A percentile compares a stretch with the other conserved stretches of the same genome.
Conservation (phyloP, 2,888 invertebrate species). For the Alloscopus bannaensis region DNA sequence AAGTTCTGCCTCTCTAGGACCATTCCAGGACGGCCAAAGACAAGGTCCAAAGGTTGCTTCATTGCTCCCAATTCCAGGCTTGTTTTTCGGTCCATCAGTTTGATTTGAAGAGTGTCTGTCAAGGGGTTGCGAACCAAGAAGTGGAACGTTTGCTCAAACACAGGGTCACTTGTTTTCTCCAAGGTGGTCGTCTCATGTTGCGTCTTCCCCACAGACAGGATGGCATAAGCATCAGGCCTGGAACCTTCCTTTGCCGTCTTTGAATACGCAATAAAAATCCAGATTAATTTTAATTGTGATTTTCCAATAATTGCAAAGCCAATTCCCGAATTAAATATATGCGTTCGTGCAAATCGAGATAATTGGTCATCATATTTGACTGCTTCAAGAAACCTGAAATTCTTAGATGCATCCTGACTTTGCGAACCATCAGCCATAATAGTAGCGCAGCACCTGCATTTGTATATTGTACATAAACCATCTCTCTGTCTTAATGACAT, state of each 20-base stretch:
- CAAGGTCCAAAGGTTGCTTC: slow-evolving; percentile 71
- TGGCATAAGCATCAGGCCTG: slow-evolving; percentile 72
- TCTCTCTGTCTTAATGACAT: too few species aligned
- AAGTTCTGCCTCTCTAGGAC: slow-evolving; percentile 72
- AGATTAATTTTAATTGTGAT: too few species aligned
- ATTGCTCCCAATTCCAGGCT: slow-evolving; percentile 70
- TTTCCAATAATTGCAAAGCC: too few species aligned
- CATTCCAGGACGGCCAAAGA: slow-evolving; percentile 72
- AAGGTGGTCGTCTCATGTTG: slow-evolving; percentile 66
- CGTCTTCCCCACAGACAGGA: slow-evolving; percentile 71
- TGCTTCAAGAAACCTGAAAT: too few species aligned
- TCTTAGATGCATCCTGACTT: too few species aligned
- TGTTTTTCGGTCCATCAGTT: slow-evolving; percentile 78
- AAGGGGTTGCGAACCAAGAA: slow-evolving; percentile 95
- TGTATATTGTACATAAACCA: too few species aligned
- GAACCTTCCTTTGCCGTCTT: slow-evolving; percentile 65
- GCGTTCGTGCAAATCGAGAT: too few species aligned
- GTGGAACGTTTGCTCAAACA: slow-evolving; percentile 96
- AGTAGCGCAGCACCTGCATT: too few species aligned
- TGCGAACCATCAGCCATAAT: too few species aligned
- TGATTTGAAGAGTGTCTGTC: slow-evolving; percentile 88
- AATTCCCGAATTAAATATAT: too few species aligned
- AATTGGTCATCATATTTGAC: too few species aligned
- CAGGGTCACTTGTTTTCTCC: slow-evolving; percentile 83
- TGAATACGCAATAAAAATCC: too few species aligned